Evolutionary conservation across 2,888 invertebrate genomes (phyloP).

Genomic region (Phoenoteleia sp.): DNA sequence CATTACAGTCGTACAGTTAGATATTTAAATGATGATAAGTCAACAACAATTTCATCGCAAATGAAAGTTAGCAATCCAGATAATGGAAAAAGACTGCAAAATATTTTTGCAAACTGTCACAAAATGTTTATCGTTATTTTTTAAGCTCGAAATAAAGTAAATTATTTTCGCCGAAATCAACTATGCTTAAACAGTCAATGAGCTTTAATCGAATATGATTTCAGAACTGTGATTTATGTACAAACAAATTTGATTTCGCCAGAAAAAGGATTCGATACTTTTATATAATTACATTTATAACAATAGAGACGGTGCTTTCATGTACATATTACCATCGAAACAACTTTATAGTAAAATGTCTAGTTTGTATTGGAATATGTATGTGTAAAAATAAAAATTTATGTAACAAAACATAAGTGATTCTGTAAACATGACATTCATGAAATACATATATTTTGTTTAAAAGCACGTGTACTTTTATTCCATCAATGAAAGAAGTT

Average conservation of each 20-base stretch:
- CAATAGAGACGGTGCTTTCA: slow-evolving; percentile 38
- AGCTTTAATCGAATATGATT: slow-evolving; percentile 22
- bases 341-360: slow-evolving; percentile 14
- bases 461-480: slow-evolving; percentile 63
- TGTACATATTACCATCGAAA: slow-evolving; percentile 62
- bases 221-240: slow-evolving; percentile 44
- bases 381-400: slow-evolving; percentile 52
- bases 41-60: slow-evolving; percentile 5
- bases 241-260: slow-evolving; percentile 31
- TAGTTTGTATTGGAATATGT: slow-evolving; percentile 50
- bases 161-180: too few relatives aligned
- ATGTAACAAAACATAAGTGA: slow-evolving; percentile 46
- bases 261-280: slow-evolving; percentile 35
- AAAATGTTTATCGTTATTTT: slow-evolving; percentile 8
- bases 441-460: slow-evolving; percentile 70
- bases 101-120: slow-evolving; percentile 34
- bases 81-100: slow-evolving; percentile 51
- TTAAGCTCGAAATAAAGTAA: neutral
- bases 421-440: slow-evolving; percentile 63
- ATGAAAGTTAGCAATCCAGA: slow-evolving; percentile 37
- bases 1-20: slow-evolving; percentile 15
- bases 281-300: slow-evolving; percentile 45
- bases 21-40: slow-evolving; percentile 13
- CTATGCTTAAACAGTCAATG: too few relatives aligned
- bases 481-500: slow-evolving; percentile 22